A percentile compares a stretch with the other conserved stretches of the same genome.
Evolutionary conservation across 2,797 vertebrate species (phyloP).

Genomic region (Gallinago solitaria): DNA sequence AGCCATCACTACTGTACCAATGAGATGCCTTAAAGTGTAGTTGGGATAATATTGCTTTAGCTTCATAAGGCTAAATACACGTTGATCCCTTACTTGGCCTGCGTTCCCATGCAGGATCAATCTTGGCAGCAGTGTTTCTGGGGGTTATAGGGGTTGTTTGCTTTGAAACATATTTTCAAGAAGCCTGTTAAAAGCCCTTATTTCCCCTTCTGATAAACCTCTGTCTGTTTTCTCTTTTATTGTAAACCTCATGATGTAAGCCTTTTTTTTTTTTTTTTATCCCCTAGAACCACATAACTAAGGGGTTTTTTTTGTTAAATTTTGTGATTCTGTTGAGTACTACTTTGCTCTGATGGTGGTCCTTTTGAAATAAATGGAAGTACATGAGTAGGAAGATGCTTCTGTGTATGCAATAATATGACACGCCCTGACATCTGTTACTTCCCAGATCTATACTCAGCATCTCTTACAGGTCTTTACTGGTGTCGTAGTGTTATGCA

Average conservation of each 20-base stretch:
- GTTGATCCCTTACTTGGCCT: not conserved
- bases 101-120: fast-evolving
- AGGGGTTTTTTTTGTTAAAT: not conserved
- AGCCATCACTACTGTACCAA: slow-evolving; percentile 30
- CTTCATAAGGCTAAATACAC: not conserved
- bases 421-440: not conserved
- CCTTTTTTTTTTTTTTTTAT: not conserved
- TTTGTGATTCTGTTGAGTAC: not conserved
- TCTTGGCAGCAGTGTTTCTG: not conserved
- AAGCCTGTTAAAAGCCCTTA: not conserved
- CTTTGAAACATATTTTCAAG: slow-evolving; percentile 27
- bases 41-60: not conserved
- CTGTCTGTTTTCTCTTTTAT: not conserved
- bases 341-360: not conserved
- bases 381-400: not conserved
- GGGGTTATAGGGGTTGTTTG: not conserved
- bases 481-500: not conserved
- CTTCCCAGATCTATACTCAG: not conserved
- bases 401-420: not conserved
- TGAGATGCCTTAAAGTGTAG: not conserved
- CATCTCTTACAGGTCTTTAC: not conserved
- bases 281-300: not conserved
- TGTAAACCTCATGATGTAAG: not conserved
- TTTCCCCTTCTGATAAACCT: not conserved
- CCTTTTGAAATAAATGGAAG: not conserved